Base-by-base conservation (phyloP, 2,797 vertebrate genomes). In the Halcyon leucocephala region DNA sequence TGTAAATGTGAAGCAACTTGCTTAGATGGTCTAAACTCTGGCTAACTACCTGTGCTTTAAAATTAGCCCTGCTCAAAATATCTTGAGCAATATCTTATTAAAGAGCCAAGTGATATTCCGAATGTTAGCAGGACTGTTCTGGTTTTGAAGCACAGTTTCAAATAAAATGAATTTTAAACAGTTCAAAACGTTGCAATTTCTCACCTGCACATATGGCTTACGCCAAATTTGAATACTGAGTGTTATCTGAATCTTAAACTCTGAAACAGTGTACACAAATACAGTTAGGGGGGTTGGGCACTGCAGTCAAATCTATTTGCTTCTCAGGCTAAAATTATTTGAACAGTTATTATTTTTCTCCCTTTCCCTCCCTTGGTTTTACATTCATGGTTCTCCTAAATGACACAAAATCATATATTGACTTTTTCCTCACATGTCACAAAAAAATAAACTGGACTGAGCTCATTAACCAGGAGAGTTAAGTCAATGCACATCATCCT, bases 141-240 rank as follows among this genome's bases (percentile, higher is more conserved):
- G 73, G 58, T 93, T 93, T 96, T 93, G 90, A 96, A 96, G 89
- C 64, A 86, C 37, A 51, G 48, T 84, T 95, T 94, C 89, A 96
- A 90, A 97, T 83, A 95, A 93, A 95, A 93, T 91, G 91, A 89
- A 94, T 88, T 79, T 95, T 92, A 90, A 94, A 66, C 76, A 92
- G 79, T 91, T 93, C 83, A 82, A 82, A 87, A 97, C 3, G 4
- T 95, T 95, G 92, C 90, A 97, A 95, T 93, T 95, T 93, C 89
- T 96, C 94, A 91, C 93, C 97, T 96, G 94, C 88, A 95, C 96
- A 81, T 86, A 95, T 82, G 91, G 97, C 84, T 97, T 83, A 96
- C 2, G 93, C 96, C 97, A 97, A 97, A 97, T 97, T 95, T 96
- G 90, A 97, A 95, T 97, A 96, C 92, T 82, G 94, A 94, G 96